phyloP scores from a whole-genome alignment of 2,797 vertebrate genomes.

The Cryptoblepharus egeriae region DNA sequence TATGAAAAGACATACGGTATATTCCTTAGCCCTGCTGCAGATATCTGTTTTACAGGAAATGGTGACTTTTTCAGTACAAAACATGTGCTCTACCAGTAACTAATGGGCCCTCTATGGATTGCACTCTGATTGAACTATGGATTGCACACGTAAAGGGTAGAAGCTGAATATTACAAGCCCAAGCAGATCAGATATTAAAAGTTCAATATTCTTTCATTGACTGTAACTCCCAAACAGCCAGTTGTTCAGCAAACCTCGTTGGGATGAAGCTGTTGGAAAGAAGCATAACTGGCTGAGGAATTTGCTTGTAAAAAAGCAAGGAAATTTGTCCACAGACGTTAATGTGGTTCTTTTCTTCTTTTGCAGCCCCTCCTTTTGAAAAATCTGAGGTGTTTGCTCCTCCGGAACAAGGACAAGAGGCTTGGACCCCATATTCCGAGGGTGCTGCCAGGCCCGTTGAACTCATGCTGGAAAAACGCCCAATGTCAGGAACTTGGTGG shows the following conservation, averaged over 20 bases:
- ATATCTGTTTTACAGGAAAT: no score
- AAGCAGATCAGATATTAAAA: background rate
- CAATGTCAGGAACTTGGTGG: slow-evolving; percentile 8
- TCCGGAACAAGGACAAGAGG: background rate
- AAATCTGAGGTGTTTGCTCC: slow-evolving; percentile 19
- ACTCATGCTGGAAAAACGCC: background rate
- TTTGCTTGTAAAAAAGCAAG: background rate
- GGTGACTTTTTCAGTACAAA: no score
- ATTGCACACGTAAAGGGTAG: background rate
- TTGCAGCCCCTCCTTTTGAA: slow-evolving; percentile 30
- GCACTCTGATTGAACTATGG: background rate
- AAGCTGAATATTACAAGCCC: background rate
- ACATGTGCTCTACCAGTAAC: no score
- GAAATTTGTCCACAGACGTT: background rate
- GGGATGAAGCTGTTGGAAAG: background rate
- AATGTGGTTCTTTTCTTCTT: background rate
- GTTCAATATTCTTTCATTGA: background rate
- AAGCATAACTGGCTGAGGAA: background rate
- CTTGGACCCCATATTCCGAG: slow-evolving; percentile 12
- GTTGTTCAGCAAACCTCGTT: no score
- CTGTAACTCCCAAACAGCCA: background rate
- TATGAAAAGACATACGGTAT: no score
- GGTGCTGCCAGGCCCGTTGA: background rate
- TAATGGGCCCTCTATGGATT: no score
- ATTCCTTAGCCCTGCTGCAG: no score